Base-by-base conservation (phyloP, 2,113 vertebrate species). In the Budorcas taxicolor region DNA sequence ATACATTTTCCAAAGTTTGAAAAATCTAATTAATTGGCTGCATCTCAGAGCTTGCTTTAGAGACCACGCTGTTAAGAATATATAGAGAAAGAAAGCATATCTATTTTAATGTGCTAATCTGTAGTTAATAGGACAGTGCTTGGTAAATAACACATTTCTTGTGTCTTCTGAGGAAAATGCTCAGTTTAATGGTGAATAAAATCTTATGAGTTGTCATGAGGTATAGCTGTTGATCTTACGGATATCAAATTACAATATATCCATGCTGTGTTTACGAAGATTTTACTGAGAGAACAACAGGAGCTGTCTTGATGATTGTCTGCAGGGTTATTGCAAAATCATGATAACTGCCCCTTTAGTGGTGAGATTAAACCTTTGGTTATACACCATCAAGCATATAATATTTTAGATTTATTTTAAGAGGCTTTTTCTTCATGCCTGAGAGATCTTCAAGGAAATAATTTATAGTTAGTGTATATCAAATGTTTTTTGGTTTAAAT, bases 381-480 rank as follows among this genome's bases (percentile, higher is more conserved):
- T 98, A 99, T 99, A 99, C 98, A 98, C 98, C 98, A 98, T 98
- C 98, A 98, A 99, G 99, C 99, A 98, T 98, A 99, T 99, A 98
- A 98, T 99, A 99, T 99, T 99, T 99, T 99, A 98, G 98, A 99
- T 98, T 99, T 99, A 99, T 98, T 99, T 99, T 98, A 98, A 99
- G 99, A 99, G 98, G 98, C 98, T 98, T 98, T 99, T 98, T 99
- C 98, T 98, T 99, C 98, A 98, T 99, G 99, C 99, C 98, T 97
- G 98, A 99, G 98, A 99, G 98, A 98, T 98, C 98, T 98, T 97
- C 96, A 97, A 98, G 98, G 98, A 99, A 98, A 98, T 99, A 98
- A 99, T 99, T 99, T 98, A 98, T 98, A 98, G 98, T 99, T 99
- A 98, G 98, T 98, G 92, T 98, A 93, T 98, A 98, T 98, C 97